Conservation (phyloP, 2,797 vertebrate species). For the Labroides dimidiatus region DNA sequence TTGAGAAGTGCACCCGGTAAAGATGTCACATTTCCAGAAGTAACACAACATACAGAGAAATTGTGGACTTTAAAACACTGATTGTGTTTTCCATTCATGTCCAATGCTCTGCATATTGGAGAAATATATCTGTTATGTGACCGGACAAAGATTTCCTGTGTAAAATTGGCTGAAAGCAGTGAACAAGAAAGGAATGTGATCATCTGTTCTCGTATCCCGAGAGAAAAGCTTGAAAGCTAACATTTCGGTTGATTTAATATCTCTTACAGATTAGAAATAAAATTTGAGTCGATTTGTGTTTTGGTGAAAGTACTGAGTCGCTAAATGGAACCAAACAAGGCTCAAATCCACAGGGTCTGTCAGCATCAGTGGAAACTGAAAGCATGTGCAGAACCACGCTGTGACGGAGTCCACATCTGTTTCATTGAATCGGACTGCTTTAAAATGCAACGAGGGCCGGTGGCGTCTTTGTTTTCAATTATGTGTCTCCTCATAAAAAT, state of each 20-base stretch:
- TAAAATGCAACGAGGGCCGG: slow-evolving; percentile 29
- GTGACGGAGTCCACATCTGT: slow-evolving; percentile 56
- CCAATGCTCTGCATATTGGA: neutral
- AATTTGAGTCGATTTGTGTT: no score
- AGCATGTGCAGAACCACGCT: slow-evolving; percentile 63
- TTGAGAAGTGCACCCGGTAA: no score
- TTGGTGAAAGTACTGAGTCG: no score
- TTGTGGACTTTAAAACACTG: no score
- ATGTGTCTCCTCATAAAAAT: slow-evolving; percentile 33
- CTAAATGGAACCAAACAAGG: no score
- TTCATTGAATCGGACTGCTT: slow-evolving; percentile 34
- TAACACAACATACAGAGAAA: no score
- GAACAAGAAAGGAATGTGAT: slow-evolving; percentile 11
- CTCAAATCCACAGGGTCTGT: slow-evolving; percentile 5
- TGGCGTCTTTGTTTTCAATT: slow-evolving; percentile 42
- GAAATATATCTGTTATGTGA: neutral
- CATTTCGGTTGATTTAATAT: no score
- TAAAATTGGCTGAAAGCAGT: slow-evolving; percentile 27
- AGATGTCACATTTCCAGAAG: no score
- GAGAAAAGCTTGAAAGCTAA: slow-evolving; percentile 13
- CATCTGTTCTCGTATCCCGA: neutral
- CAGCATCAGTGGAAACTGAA: slow-evolving; percentile 23
- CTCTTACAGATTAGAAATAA: no score
- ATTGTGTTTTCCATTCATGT: no score
- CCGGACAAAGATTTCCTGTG: slow-evolving; percentile 63